phyloP scores from a whole-genome alignment of 2,113 vertebrate genomes.

The Pithys albifrons region DNA sequence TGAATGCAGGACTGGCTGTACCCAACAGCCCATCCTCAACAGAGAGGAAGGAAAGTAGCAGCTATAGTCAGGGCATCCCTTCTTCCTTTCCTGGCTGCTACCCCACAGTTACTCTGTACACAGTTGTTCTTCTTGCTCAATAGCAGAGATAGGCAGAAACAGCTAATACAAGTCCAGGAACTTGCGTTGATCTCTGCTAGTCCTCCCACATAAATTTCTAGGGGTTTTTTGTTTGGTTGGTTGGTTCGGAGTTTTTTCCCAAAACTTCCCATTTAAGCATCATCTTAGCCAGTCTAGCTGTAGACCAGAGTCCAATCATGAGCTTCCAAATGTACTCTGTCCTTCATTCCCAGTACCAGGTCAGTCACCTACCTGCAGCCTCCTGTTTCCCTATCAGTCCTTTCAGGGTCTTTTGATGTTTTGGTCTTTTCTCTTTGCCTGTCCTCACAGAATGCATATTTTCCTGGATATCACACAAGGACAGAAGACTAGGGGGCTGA shows the following conservation, averaged over 20 bases:
- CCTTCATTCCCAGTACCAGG: not conserved
- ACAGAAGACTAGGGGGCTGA: not conserved
- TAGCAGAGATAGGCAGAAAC: not conserved
- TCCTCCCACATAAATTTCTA: not conserved
- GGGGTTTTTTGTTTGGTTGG: no score
- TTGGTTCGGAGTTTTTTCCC: not conserved
- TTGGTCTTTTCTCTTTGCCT: not conserved
- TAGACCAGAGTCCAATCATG: not conserved
- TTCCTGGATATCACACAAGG: not conserved
- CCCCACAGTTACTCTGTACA: not conserved
- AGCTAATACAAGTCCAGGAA: not conserved
- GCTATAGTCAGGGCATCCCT: not conserved
- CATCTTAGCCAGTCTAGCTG: not conserved
- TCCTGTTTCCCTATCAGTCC: not conserved
- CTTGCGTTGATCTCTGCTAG: not conserved
- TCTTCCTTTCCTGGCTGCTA: not conserved
- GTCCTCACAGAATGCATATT: not conserved
- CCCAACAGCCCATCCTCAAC: fast-evolving
- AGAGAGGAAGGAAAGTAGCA: not conserved
- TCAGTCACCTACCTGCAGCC: not conserved
- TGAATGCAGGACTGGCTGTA: not conserved
- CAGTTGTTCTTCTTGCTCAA: not conserved
- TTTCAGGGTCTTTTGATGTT: not conserved
- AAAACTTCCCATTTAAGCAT: not conserved
- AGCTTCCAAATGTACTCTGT: not conserved